These are phyloP conservation scores for Latrodectus hesperus DNA, from an alignment of 2,888 invertebrate species.

Conservation along the genomic window DNA sequence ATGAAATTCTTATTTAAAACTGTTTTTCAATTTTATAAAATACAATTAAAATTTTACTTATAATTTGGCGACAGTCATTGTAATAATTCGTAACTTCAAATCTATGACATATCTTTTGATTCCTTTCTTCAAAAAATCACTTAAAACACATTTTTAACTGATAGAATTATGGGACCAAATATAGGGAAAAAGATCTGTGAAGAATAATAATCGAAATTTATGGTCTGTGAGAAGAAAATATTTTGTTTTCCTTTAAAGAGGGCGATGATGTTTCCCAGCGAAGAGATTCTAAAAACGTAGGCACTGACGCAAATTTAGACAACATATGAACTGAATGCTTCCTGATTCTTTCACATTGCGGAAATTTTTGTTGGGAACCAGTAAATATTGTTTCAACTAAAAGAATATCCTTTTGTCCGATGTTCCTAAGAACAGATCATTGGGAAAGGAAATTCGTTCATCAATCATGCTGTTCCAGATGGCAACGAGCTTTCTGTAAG, in stretches of 20 bases:
- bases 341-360: not conserved
- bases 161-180: not conserved
- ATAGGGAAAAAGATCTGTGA: not conserved
- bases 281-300: not conserved
- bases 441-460: not conserved
- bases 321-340: not conserved
- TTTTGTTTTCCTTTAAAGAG: not conserved
- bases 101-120: too few species aligned
- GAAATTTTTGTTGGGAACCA: not conserved
- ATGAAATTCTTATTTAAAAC: too few species aligned
- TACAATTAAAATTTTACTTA: too few species aligned
- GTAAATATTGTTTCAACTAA: not conserved
- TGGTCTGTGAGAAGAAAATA: not conserved
- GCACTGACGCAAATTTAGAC: not conserved
- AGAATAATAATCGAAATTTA: not conserved
- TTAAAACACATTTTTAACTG: not conserved
- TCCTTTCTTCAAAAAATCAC: not conserved
- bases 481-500: too few species aligned
- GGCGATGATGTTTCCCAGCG: not conserved
- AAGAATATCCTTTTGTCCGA: not conserved
- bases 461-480: not conserved
- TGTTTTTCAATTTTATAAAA: too few species aligned
- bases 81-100: too few species aligned
- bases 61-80: too few species aligned
- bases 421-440: not conserved